These are phyloP conservation scores for Tyrannus savana DNA, from an alignment of 2,113 vertebrate genomes.

Conservation along the genomic window DNA sequence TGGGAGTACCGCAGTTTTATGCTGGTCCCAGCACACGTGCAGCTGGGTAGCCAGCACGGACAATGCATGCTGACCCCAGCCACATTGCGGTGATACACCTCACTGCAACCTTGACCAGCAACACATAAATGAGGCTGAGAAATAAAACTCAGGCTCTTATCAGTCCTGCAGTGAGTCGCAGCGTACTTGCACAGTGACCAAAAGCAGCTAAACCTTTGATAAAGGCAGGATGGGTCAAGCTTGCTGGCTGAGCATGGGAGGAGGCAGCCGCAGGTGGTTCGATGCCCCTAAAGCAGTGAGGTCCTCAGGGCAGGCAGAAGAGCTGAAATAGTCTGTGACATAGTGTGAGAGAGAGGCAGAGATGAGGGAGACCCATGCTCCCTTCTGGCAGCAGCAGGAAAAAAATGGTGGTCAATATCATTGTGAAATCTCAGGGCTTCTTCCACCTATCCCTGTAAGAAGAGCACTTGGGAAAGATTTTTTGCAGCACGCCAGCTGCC, in stretches of 20 bases:
- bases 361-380: neutral
- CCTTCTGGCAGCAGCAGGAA: neutral
- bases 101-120: neutral
- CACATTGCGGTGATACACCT: neutral
- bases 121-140: neutral
- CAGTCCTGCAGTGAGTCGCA: neutral
- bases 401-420: neutral
- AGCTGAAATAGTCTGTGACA: neutral
- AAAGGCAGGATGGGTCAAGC: neutral
- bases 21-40: neutral
- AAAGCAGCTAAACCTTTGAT: neutral
- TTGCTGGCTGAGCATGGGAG: neutral
- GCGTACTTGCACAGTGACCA: neutral
- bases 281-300: accelerated
- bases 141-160: neutral
- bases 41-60: neutral
- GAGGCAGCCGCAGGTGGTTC: neutral
- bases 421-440: neutral
- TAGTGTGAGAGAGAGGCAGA: accelerated
- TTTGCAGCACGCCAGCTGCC: neutral
- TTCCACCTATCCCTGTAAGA: neutral
- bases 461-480: conserved; percentile 33
- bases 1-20: accelerated
- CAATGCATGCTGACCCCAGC: neutral
- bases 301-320: neutral